Percentiles rank a stretch among this genome's conserved stretches.
Conservation (phyloP, 2,113 vertebrate species). For the Antechinus flavipes region DNA sequence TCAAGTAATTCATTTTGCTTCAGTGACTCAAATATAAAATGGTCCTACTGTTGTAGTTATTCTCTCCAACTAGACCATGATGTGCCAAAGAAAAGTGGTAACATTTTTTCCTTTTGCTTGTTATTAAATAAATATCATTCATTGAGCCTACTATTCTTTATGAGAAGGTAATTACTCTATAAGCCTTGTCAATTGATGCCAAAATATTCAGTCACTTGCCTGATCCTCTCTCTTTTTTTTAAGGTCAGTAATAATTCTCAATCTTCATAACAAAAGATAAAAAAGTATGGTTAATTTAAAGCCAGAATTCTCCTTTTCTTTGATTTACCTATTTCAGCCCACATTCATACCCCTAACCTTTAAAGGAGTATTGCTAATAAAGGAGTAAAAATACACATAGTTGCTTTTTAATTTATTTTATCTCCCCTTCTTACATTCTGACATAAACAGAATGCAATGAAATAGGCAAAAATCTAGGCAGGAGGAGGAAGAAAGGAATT, state of each 20-base stretch:
- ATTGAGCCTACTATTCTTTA: background rate
- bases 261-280: background rate
- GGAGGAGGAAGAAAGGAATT: conserved; percentile 26
- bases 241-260: background rate
- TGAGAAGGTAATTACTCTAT: background rate
- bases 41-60: background rate
- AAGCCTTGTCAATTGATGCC: background rate
- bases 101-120: background rate
- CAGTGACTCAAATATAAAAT: background rate
- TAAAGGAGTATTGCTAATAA: conserved; percentile 12
- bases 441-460: conserved; percentile 44
- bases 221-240: background rate
- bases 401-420: conserved; percentile 47
- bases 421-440: conserved; percentile 49
- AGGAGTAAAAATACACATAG: conserved; percentile 31
- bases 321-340: background rate
- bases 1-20: background rate
- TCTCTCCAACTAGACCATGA: background rate
- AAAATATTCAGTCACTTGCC: background rate
- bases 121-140: background rate
- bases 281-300: background rate
- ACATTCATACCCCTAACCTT: background rate
- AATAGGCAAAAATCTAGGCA: conserved; percentile 35
- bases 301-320: background rate
- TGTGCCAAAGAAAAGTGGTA: background rate